Conservation (phyloP, 1,140 invertebrate genomes). For the Meloidogyne floridensis region DNA sequence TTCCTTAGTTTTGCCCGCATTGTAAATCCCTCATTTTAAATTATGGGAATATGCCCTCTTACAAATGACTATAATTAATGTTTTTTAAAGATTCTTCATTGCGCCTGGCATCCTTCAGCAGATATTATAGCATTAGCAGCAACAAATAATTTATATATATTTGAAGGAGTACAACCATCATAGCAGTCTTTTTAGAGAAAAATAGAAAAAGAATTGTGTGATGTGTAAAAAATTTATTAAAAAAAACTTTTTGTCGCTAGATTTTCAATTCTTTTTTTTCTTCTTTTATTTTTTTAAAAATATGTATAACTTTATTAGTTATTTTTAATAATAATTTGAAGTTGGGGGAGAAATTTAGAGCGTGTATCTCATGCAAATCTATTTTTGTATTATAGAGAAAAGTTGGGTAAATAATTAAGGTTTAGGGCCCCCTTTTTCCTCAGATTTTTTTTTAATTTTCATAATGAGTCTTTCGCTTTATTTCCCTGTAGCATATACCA, state of each 20-base stretch:
- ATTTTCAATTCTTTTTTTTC: background rate
- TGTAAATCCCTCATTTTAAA: no score
- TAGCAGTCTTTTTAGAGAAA: background rate
- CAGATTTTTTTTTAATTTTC: no score
- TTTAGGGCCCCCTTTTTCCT: no score
- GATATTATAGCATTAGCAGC: slow-evolving; percentile 92
- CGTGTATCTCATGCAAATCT: background rate
- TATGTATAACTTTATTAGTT: background rate
- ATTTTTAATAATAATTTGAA: background rate
- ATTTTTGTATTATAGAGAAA: background rate
- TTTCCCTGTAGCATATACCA: no score
- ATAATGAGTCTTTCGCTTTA: no score
- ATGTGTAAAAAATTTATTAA: background rate
- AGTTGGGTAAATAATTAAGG: no score
- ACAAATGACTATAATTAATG: no score
- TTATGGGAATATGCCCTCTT: no score
- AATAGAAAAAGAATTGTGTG: background rate
- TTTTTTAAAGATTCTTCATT: slow-evolving; percentile 80
- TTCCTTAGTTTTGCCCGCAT: no score
- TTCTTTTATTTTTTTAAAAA: background rate
- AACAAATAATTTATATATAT: slow-evolving; percentile 98
- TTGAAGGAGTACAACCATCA: slow-evolving; percentile 67
- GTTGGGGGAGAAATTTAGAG: background rate
- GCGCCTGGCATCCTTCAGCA: slow-evolving; percentile 90
- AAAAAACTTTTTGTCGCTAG: background rate